These are phyloP conservation scores for Thalpophila matura DNA, from an alignment of 2,888 invertebrate genomes.

Conservation along the genomic window DNA sequence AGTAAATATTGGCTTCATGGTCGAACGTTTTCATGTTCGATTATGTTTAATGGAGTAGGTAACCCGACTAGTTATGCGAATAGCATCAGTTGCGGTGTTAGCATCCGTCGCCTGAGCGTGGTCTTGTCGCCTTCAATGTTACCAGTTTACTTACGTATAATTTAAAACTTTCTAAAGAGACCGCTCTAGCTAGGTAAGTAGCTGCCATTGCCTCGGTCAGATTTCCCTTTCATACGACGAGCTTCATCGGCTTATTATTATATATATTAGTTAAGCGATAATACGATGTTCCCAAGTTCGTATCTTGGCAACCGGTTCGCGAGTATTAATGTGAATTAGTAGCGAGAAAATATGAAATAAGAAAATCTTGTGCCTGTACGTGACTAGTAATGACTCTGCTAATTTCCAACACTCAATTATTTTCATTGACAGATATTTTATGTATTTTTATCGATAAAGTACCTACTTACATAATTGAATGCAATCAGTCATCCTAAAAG, in stretches of 20 bases:
- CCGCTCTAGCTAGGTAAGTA: constrained; percentile 66
- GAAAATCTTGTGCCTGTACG: constrained; percentile 4
- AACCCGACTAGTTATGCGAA: constrained; percentile 37
- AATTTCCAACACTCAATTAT: background rate
- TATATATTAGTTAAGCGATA: constrained; percentile 60
- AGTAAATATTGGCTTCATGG: constrained; percentile 14
- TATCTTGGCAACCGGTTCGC: constrained; percentile 32
- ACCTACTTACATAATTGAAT: no score
- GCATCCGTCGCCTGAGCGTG: constrained; percentile 66
- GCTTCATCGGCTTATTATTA: constrained; percentile 77
- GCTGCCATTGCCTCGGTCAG: constrained; percentile 71
- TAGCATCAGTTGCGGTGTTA: constrained; percentile 30
- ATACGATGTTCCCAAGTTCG: constrained; percentile 33
- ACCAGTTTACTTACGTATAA: constrained; percentile 87
- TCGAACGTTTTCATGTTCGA: constrained; percentile 26
- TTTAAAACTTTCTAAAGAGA: constrained; percentile 87
- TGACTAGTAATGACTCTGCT: background rate
- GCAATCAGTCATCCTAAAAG: constrained; percentile 3
- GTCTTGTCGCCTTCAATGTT: constrained; percentile 78
- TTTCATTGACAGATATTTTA: background rate
- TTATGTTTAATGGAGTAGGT: constrained; percentile 33
- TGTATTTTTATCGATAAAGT: no score
- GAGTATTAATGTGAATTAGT: constrained; percentile 4
- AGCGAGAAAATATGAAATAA: constrained; percentile 26
- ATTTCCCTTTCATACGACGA: constrained; percentile 81